Base-by-base conservation (phyloP, 2,113 vertebrate species). In the Paradoxurus hermaphroditus region DNA sequence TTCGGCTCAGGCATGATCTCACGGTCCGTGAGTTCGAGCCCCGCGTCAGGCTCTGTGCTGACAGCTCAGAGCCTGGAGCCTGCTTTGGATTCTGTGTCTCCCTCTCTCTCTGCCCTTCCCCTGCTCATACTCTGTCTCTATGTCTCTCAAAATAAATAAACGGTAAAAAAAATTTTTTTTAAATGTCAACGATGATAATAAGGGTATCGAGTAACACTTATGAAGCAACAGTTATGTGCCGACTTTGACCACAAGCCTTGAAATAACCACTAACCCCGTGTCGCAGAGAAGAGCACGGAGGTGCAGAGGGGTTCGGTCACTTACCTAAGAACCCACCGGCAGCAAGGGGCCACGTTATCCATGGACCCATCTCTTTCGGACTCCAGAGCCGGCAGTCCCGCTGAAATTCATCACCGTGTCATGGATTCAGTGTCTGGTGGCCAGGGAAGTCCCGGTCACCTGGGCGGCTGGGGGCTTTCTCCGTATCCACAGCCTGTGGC, bases 371-470 rank as follows among this genome's bases (percentile, higher is more conserved):
- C 3, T n/a, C 10, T 13, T 91, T 68, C 15, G 6, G 25, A 59
- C 73, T 73, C 7, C 19, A 1, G 72, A 92, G 44, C 14, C 36
- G 8, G 5, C 25, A 39, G 0, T n/a, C 41, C 56, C 11, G 1
- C 19, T 56, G 46, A 34, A 23, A 41, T 27, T 63, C 10, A 9
- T 7, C 49, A 34, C 3, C 34, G 68, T 11, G 23, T 14, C 18
- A 7, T 18, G 29, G 21, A 70, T 21, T 16, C 46, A 34, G 9
- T 0, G 3, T 46, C 79, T 79, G 14, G 29, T 31, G 34, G 6
- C 31, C 18, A 5, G 7, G 3, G 11, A 1, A 36, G 4, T 53
- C 34, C 62, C 39, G 34, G 1, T 0, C 75, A 25, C 41, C 19
- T 51, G 44, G 53, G 31, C 49, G 2, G 5, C 5, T 9, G n/a